Evolutionary conservation across 2,888 invertebrate species (phyloP).

Genomic region (Amorpha juglandis): DNA sequence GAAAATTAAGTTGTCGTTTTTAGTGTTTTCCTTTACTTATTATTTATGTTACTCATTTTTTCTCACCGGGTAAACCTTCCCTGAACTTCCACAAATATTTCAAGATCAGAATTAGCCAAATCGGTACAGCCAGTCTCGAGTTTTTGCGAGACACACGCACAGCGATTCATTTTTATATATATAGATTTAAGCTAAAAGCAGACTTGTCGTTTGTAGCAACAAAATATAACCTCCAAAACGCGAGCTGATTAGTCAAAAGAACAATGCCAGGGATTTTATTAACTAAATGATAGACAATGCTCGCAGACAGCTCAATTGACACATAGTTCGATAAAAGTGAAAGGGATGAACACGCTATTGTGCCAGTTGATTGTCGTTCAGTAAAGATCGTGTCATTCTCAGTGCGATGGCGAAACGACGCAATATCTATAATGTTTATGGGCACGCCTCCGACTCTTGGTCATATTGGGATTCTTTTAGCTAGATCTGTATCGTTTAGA

Average conservation of each 20-base stretch:
- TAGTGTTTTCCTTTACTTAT: too few species aligned
- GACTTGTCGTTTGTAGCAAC: background rate
- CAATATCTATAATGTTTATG: slow-evolving; percentile 51
- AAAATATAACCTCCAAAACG: background rate
- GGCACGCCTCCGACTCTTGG: slow-evolving; percentile 43
- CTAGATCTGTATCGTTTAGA: slow-evolving; percentile 30
- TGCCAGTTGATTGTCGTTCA: slow-evolving; percentile 60
- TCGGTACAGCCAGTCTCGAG: too few species aligned
- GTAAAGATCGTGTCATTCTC: slow-evolving; percentile 80
- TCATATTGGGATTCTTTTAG: slow-evolving; percentile 14
- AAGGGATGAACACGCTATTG: slow-evolving; percentile 72
- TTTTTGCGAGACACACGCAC: too few species aligned
- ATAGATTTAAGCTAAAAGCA: background rate
- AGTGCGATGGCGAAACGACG: slow-evolving; percentile 68
- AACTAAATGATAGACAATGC: slow-evolving; percentile 41
- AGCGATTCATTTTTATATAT: too few species aligned
- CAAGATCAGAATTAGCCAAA: too few species aligned
- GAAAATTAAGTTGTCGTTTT: too few species aligned
- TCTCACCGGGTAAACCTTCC: too few species aligned
- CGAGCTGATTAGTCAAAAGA: slow-evolving; percentile 3
- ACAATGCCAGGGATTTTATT: slow-evolving; percentile 12
- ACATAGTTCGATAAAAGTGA: slow-evolving; percentile 68
- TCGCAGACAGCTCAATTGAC: slow-evolving; percentile 66
- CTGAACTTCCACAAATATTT: too few species aligned
- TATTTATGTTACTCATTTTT: too few species aligned